A percentile compares a stretch with the other conserved stretches of the same genome.
phyloP scores from a whole-genome alignment of 2,888 invertebrate genomes.

The Pristionchus exspectatus region DNA sequence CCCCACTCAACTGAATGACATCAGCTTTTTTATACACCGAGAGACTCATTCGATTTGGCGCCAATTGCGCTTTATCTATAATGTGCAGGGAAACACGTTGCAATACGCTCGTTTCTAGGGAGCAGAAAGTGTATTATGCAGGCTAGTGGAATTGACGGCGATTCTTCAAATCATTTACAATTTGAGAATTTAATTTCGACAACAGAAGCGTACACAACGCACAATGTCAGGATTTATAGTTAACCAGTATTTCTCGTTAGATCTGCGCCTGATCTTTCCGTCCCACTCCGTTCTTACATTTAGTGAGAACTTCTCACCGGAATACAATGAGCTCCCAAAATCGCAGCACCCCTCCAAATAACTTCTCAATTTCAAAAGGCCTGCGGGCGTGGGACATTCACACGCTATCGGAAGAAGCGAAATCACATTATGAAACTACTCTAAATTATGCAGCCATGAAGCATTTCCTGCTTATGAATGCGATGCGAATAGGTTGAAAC shows the following conservation, averaged over 20 bases:
- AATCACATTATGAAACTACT: not conserved
- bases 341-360: not conserved
- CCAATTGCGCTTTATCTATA: not conserved
- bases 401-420: not conserved
- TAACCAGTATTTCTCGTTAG: not conserved
- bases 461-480: not conserved
- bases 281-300: not conserved
- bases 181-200: too few species aligned
- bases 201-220: too few species aligned
- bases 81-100: not conserved
- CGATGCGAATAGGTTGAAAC: not conserved
- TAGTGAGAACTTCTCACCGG: not conserved
- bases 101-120: not conserved
- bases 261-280: not conserved
- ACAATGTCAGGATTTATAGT: too few species aligned
- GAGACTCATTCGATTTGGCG: constrained; percentile 18
- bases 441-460: constrained; percentile 17
- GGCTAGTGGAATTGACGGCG: not conserved
- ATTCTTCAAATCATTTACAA: too few species aligned
- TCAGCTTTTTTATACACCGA: not conserved
- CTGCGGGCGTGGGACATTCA: constrained; percentile 20
- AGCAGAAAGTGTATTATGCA: not conserved
- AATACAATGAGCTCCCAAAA: not conserved
- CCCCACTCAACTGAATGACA: not conserved
- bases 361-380: not conserved